These are phyloP conservation scores for Pelodytes ibericus DNA, from an alignment of 2,797 vertebrate genomes.

Conservation along the genomic window DNA sequence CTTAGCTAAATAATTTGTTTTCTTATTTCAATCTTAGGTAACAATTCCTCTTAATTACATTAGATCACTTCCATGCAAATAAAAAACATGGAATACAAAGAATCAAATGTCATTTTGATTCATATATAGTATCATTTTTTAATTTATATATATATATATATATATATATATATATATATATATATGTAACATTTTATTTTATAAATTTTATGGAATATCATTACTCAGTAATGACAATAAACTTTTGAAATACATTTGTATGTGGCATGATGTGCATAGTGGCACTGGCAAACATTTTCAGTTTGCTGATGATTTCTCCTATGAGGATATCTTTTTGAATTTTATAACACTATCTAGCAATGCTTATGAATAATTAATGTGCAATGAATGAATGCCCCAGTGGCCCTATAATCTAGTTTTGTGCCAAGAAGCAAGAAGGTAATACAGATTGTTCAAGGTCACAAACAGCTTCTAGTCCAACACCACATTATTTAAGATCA, in stretches of 20 bases:
- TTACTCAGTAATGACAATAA: not conserved
- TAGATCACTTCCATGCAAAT: conserved; percentile 2
- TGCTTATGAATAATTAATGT: conserved; percentile 41
- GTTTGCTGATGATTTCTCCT: conserved; percentile 5
- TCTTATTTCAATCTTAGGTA: conserved; percentile 8
- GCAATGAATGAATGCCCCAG: conserved; percentile 26
- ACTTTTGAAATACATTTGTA: not conserved
- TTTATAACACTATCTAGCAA: conserved; percentile 17
- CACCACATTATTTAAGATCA: conserved; percentile 3
- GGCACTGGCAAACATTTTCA: not conserved
- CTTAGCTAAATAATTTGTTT: conserved; percentile 36
- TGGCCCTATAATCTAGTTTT: conserved; percentile 41
- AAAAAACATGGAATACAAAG: not conserved
- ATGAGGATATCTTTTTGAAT: not conserved
- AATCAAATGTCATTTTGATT: not conserved
- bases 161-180: too few species aligned
- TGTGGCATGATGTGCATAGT: not conserved
- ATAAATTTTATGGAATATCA: too few species aligned
- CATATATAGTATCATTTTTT: too few species aligned
- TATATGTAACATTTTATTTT: too few species aligned
- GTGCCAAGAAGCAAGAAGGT: conserved; percentile 1
- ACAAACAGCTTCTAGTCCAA: conserved; percentile 31
- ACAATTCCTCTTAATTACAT: conserved; percentile 35
- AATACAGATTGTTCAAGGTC: conserved; percentile 47
- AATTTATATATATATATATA: too few species aligned